phyloP scores from a whole-genome alignment of 2,888 invertebrate species.

The Ceramica pisi region DNA sequence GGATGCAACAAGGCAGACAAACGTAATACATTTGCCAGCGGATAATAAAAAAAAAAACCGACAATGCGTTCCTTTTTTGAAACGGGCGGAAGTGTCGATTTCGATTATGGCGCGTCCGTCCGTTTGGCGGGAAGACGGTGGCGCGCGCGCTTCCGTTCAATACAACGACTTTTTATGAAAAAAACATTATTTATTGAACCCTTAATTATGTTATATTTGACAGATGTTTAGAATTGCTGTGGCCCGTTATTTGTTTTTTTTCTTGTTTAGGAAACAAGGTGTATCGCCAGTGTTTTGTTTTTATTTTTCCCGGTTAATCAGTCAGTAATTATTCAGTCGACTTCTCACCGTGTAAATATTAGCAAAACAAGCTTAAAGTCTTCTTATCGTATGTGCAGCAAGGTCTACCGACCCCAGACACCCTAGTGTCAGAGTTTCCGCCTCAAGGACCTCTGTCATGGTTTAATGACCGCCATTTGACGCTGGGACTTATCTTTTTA shows the following conservation, averaged over 20 bases:
- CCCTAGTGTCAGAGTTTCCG: too few species aligned
- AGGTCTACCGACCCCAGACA: too few species aligned
- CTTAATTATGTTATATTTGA: constrained; percentile 49
- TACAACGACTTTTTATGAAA: constrained; percentile 55
- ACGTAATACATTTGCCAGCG: constrained; percentile 66
- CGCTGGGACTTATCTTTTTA: too few species aligned
- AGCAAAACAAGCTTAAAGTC: too few species aligned
- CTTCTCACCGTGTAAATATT: too few species aligned
- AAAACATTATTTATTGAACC: constrained; percentile 43
- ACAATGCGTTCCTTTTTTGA: constrained; percentile 78
- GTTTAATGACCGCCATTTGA: too few species aligned
- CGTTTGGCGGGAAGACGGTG: constrained; percentile 78
- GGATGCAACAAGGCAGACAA: constrained; percentile 61
- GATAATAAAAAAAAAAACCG: constrained; percentile 71
- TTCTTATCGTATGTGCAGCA: too few species aligned
- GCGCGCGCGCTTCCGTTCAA: constrained; percentile 76
- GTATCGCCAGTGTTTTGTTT: background rate
- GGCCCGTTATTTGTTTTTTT: constrained; percentile 5
- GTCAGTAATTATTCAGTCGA: too few species aligned
- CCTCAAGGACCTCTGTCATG: too few species aligned
- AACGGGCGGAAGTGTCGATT: constrained; percentile 80
- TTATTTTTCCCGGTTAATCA: background rate
- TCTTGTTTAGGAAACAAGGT: background rate
- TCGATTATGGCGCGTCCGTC: constrained; percentile 80
- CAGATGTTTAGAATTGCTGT: constrained; percentile 41